Percentiles rank a stretch among this genome's conserved stretches.
Conservation (phyloP, 1,140 invertebrate species). For the Physella acuta region DNA sequence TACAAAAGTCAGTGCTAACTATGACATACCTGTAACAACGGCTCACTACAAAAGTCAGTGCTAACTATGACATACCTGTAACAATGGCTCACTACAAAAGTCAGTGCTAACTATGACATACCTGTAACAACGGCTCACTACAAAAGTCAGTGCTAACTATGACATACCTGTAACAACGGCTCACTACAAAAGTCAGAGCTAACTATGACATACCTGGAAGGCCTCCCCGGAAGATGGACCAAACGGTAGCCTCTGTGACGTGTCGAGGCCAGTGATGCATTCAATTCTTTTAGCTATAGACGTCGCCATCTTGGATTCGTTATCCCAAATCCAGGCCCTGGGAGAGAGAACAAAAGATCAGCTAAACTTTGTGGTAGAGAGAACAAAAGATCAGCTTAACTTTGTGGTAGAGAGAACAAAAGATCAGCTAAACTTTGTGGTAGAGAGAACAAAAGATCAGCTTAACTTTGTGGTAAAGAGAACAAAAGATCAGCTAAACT, state of each 20-base stretch:
- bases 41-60: not conserved
- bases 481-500: not conserved
- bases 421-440: not conserved
- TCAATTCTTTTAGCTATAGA: constrained; percentile 15
- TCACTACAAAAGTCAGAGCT: not conserved
- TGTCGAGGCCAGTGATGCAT: constrained; percentile 17
- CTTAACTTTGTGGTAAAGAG: no score
- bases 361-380: not conserved
- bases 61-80: not conserved
- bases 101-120: not conserved
- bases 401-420: not conserved
- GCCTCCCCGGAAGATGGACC: constrained; percentile 15
- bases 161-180: not conserved
- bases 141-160: not conserved
- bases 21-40: not conserved
- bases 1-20: no score
- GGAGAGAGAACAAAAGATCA: not conserved
- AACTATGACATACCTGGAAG: constrained; percentile 14
- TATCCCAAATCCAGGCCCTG: constrained; percentile 24
- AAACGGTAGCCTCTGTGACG: constrained; percentile 3
- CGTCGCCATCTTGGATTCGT: not conserved
- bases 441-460: not conserved
- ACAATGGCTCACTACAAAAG: not conserved
- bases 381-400: not conserved
- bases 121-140: not conserved